Base-by-base conservation (phyloP, 2,888 invertebrate species). In the Parelbella ahira region DNA sequence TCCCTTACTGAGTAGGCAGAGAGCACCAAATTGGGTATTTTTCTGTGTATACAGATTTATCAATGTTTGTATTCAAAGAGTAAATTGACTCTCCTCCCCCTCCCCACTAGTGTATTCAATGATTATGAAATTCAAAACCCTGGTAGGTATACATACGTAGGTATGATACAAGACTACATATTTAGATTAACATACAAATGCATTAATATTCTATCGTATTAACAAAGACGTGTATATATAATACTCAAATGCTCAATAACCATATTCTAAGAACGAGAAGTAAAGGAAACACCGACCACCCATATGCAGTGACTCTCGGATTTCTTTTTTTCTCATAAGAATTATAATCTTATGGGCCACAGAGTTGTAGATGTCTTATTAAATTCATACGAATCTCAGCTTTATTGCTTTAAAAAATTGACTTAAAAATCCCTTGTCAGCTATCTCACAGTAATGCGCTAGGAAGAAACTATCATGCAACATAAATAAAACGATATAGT, bases 271-370 rank as follows among this genome's bases (percentile, higher is more conserved):
- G 28, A 23, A 36, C 7, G 7, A 21, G 15, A 28, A 21, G 8
- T 27, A 11, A 24, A 20, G 37, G 27, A 37, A 12, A 23, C 24
- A 21, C n/a, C 21, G 37, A 37, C 37, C 37, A 37, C 37, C 37
- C 37, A 21, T 28, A 29, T 4, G 13, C 28, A 15, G 8, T 29
- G 9, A 6, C 15, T 28, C 28, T 37, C 28, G 11, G 6, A 13
- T 18, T 29, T 27, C 13, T 29, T 37, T 37, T 37, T 29, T 10
- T n/a, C n/a, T 23, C 37, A 4, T 3, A 21, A 21, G 25, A 27
- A 11, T 25, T 18, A 27, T 27, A 10, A 19, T 21, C 5, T 20
- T 20, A 5, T 7, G 5, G 9, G 3, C 13, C 15, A 9, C 9
- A 34, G 8, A 33, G 5, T 34, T 13, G 12, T 13, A 5, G 13